Evolutionary conservation across 2,797 vertebrate genomes (phyloP).

Genomic region (Acipenser oxyrinchus): DNA sequence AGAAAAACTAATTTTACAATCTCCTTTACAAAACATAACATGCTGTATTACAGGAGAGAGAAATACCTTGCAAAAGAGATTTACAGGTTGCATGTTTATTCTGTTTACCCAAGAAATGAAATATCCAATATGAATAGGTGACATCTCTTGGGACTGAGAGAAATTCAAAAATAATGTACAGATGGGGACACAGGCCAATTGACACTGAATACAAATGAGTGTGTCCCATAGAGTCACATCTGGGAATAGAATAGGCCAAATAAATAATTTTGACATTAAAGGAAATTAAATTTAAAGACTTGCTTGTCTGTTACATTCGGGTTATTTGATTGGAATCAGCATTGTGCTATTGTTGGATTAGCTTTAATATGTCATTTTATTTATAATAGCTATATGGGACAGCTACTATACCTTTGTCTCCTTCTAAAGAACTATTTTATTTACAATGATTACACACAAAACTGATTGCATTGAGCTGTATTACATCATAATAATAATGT

Average conservation of each 20-base stretch:
- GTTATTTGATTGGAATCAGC: conserved; percentile 8
- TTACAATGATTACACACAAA: too few species aligned
- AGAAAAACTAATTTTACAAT: conserved; percentile 6
- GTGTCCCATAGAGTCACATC: conserved; percentile 58
- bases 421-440: neutral
- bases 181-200: conserved; percentile 55
- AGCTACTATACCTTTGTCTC: neutral
- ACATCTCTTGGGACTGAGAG: conserved; percentile 49
- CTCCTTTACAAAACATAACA: conserved; percentile 43
- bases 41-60: conserved; percentile 49
- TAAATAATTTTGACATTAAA: conserved; percentile 71
- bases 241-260: conserved; percentile 56
- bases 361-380: conserved; percentile 11
- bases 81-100: conserved; percentile 67
- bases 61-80: conserved; percentile 51
- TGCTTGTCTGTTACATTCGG: conserved; percentile 7
- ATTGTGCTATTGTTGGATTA: conserved; percentile 3
- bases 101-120: conserved; percentile 68
- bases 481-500: too few species aligned
- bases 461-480: too few species aligned
- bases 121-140: conserved; percentile 60
- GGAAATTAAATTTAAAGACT: conserved; percentile 42
- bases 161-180: conserved; percentile 63
- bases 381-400: conserved; percentile 5
- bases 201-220: conserved; percentile 58